These are phyloP conservation scores for Urocolius indicus DNA, from an alignment of 2,113 vertebrate genomes.

Conservation along the genomic window DNA sequence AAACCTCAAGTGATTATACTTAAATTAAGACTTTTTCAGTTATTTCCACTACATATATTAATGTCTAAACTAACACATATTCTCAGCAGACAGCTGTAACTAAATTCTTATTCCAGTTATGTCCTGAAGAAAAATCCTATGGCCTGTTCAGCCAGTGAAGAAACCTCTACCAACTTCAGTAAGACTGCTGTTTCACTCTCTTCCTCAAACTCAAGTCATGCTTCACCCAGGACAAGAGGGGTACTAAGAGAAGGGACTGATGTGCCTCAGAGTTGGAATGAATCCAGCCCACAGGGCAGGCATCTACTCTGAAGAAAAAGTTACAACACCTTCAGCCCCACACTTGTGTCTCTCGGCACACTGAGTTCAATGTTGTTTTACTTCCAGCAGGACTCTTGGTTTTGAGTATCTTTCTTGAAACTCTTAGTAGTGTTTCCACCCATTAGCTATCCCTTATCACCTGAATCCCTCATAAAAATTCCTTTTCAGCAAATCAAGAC, in stretches of 20 bases:
- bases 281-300: not conserved
- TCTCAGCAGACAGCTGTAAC: not conserved
- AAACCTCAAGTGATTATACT: not conserved
- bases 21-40: not conserved
- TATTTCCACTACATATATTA: not conserved
- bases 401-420: not conserved
- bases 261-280: not conserved
- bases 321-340: not conserved
- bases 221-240: fast-evolving
- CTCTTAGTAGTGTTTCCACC: not conserved
- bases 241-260: not conserved
- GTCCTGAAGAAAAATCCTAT: not conserved
- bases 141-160: not conserved
- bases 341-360: not conserved
- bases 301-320: not conserved
- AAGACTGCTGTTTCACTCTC: not conserved
- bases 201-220: fast-evolving
- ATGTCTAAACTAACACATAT: not conserved
- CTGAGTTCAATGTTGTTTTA: not conserved
- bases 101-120: not conserved
- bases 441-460: not conserved
- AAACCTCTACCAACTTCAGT: not conserved
- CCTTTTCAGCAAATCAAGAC: not conserved
- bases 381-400: not conserved
- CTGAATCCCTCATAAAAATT: not conserved